A percentile compares a stretch with the other conserved stretches of the same genome.
Evolutionary conservation across 30 jellyfish, hydroid and myxozoan species (phyloP).

Genomic region (Cassiopea andromeda): DNA sequence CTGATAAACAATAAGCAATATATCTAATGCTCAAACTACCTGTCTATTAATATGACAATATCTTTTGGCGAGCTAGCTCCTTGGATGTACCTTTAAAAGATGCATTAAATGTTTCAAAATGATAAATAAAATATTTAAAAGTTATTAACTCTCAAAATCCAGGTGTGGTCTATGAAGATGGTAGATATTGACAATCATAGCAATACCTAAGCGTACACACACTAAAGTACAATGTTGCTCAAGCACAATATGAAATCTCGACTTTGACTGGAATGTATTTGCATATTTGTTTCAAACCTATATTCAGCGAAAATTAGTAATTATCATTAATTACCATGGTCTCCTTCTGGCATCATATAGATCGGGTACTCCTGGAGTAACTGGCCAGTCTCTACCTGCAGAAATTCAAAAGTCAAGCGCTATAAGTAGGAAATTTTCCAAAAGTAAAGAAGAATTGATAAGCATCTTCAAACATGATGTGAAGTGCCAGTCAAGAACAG

Average conservation of each 20-base stretch:
- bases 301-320: background rate
- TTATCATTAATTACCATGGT: slow-evolving; percentile 73
- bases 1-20: too few relatives aligned
- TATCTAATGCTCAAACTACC: slow-evolving; percentile 11
- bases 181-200: too few relatives aligned
- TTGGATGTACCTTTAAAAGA: slow-evolving; percentile 80
- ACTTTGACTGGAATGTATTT: too few relatives aligned
- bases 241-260: too few relatives aligned
- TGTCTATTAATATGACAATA: slow-evolving; percentile 79
- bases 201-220: too few relatives aligned
- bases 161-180: too few relatives aligned
- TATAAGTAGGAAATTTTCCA: background rate
- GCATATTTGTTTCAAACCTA: too few relatives aligned
- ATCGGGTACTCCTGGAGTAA: slow-evolving; percentile 81
- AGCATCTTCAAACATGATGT: too few relatives aligned
- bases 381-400: slow-evolving; percentile 86
- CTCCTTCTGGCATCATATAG: slow-evolving; percentile 88
- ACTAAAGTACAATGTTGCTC: too few relatives aligned
- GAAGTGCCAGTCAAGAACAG: too few relatives aligned
- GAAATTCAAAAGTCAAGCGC: background rate
- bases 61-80: slow-evolving; percentile 96
- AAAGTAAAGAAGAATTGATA: background rate
- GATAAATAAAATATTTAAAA: background rate
- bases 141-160: background rate
- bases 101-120: background rate